A percentile compares a stretch with the other conserved stretches of the same genome.
These are phyloP conservation scores for Drosophila bocki DNA, from an alignment of 1,140 invertebrate species.

Conservation along the genomic window DNA sequence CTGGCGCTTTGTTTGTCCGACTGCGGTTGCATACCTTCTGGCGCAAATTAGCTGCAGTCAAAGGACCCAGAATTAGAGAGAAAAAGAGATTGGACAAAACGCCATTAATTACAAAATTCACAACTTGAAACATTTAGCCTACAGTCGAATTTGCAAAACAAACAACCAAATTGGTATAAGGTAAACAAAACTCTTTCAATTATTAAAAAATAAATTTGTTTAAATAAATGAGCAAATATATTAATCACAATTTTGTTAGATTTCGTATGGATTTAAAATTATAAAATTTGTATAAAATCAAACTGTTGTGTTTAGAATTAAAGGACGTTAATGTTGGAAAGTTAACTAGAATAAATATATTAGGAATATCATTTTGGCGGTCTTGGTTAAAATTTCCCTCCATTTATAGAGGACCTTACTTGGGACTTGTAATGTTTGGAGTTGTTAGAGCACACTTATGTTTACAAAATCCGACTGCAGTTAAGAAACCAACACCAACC, in stretches of 20 bases:
- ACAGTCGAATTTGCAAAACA: constrained; percentile 26
- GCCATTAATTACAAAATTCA: constrained; percentile 41
- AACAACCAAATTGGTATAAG: background rate
- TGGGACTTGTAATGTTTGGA: background rate
- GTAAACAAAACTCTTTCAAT: background rate
- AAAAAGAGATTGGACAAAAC: constrained; percentile 39
- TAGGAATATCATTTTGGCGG: background rate
- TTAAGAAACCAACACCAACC: constrained; percentile 37
- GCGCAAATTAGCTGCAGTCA: constrained; percentile 75
- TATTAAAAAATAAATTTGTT: background rate
- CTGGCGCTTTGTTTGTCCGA: constrained; percentile 84
- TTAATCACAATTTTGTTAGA: background rate
- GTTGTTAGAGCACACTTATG: background rate
- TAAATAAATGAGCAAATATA: background rate
- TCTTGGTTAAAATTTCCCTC: constrained; percentile 3
- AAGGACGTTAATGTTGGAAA: background rate
- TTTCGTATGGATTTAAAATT: background rate
- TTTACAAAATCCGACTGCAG: constrained; percentile 19
- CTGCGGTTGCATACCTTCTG: constrained; percentile 85
- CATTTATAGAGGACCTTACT: constrained; percentile 1
- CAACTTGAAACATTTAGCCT: constrained; percentile 4
- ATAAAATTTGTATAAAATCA: background rate
- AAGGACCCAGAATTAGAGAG: constrained; percentile 63
- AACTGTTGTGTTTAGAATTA: background rate
- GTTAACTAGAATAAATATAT: no score